Evolutionary conservation across 2,113 vertebrate species (phyloP).

Genomic region (Pteropus alecto): DNA sequence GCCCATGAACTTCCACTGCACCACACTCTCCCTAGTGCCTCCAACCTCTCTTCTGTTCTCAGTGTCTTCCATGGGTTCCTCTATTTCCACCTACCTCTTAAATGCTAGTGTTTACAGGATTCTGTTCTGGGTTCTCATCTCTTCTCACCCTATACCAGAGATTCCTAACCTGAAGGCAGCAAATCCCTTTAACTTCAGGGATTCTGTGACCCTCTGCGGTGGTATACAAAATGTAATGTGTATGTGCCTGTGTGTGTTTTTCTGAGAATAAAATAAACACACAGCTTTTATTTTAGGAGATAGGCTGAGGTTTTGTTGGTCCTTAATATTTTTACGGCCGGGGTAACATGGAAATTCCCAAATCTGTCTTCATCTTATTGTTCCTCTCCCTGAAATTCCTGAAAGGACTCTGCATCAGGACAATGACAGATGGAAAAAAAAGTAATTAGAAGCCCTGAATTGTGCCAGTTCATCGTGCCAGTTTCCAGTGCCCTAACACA

Average conservation of each 20-base stretch:
- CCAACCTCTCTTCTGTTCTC: neutral
- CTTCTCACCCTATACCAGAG: neutral
- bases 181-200: neutral
- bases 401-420: neutral
- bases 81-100: neutral
- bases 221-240: neutral
- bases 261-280: neutral
- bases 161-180: neutral
- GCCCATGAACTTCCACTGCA: neutral
- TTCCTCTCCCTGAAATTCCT: neutral
- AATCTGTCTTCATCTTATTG: neutral
- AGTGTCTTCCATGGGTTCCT: too few relatives aligned
- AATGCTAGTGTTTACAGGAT: neutral
- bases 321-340: neutral
- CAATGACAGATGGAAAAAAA: neutral
- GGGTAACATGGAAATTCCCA: neutral
- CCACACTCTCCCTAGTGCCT: neutral
- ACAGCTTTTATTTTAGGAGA: constrained; percentile 8
- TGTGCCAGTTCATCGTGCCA: fast-evolving
- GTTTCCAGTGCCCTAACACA: neutral
- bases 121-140: neutral
- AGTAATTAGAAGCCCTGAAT: neutral
- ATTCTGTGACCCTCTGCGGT: neutral
- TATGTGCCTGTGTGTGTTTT: neutral
- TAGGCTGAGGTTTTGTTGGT: neutral